Conservation (phyloP, 2,797 vertebrate genomes). For the Rhynchonycteris naso region DNA sequence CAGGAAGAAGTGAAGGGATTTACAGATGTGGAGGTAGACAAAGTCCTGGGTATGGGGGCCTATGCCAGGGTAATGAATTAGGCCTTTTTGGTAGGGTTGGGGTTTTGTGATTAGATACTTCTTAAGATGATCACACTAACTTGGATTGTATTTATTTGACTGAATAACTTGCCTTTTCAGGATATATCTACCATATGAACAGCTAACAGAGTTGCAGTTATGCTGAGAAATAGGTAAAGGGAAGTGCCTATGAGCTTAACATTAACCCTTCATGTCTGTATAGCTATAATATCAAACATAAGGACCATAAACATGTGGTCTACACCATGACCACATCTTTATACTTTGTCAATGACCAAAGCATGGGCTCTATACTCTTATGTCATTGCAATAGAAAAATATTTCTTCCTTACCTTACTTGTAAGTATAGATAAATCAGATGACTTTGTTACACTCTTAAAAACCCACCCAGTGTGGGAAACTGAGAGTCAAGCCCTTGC, state of each 20-base stretch:
- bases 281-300: background rate
- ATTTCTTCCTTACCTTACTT: background rate
- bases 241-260: background rate
- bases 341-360: background rate
- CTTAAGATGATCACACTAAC: background rate
- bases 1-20: background rate
- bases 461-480: constrained; percentile 28
- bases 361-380: background rate
- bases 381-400: background rate
- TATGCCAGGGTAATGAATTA: background rate
- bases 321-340: background rate
- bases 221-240: background rate
- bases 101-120: background rate
- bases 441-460: background rate
- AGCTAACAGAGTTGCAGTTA: background rate
- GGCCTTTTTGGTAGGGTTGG: background rate
- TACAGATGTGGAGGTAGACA: background rate
- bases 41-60: background rate
- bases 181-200: background rate
- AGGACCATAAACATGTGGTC: too few relatives aligned
- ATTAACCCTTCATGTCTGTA: background rate
- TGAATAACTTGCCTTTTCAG: background rate
- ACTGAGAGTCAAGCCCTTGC: background rate
- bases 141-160: background rate
- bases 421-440: background rate